A percentile compares a stretch with the other conserved stretches of the same genome.
phyloP scores from a whole-genome alignment of 2,797 vertebrate species.

The Helicolenus hilgendorfi region DNA sequence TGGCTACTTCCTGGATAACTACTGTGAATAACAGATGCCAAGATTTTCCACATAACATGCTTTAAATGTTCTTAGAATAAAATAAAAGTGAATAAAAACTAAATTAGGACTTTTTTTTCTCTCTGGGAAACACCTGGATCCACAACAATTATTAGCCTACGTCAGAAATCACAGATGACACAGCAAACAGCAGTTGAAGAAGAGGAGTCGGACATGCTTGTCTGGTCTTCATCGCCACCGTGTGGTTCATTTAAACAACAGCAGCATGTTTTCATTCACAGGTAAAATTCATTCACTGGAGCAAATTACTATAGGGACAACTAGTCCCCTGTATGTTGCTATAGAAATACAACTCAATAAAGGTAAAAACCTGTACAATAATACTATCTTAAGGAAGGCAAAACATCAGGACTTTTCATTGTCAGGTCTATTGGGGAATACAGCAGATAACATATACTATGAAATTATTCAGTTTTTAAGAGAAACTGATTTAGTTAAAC shows the following conservation, averaged over 20 bases:
- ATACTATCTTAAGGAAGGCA: not conserved
- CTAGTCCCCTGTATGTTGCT: too few relatives aligned
- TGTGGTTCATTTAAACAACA: constrained; percentile 23
- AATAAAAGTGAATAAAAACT: not conserved
- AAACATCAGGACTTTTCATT: too few relatives aligned
- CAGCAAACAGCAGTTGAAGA: constrained; percentile 46
- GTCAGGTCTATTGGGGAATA: too few relatives aligned
- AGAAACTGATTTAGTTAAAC: too few relatives aligned
- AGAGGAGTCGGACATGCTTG: not conserved
- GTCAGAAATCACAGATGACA: constrained; percentile 58
- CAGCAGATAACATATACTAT: too few relatives aligned
- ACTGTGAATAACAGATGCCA: not conserved
- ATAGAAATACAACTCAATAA: not conserved
- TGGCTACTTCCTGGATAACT: not conserved
- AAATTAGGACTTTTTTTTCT: not conserved
- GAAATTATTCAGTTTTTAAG: too few relatives aligned
- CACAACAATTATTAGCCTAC: constrained; percentile 5
- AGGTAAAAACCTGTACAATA: not conserved
- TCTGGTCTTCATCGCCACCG: constrained; percentile 45
- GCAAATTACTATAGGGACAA: not conserved
- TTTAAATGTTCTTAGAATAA: not conserved
- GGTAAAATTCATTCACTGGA: not conserved
- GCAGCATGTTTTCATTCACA: constrained; percentile 9
- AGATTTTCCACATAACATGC: not conserved
- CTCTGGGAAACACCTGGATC: constrained; percentile 15